Evolutionary conservation across 2,888 invertebrate species (phyloP).

Genomic region (Euclidia mi): DNA sequence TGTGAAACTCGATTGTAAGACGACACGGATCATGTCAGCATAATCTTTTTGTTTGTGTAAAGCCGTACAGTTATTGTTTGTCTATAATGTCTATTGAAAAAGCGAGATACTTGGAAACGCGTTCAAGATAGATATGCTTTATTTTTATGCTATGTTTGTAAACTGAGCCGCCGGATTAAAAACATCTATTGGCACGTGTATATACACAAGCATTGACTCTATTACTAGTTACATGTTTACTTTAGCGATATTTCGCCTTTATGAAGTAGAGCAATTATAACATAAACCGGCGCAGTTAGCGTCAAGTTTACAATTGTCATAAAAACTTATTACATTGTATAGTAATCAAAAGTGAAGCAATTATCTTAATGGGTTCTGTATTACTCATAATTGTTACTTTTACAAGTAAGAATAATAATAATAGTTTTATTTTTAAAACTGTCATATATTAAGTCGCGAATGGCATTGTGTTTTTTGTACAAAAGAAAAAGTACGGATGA

Average conservation of each 20-base stretch:
- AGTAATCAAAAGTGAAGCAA: conserved; percentile 32
- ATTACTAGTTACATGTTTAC: too few species aligned
- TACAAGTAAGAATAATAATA: neutral
- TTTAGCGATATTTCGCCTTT: neutral
- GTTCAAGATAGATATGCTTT: neutral
- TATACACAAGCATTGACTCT: too few species aligned
- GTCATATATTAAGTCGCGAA: conserved; percentile 8
- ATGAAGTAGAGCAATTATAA: conserved; percentile 20
- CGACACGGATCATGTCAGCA: conserved; percentile 19
- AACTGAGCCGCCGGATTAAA: neutral
- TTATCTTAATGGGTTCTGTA: conserved; percentile 24
- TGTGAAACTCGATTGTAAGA: conserved; percentile 21
- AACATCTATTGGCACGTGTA: neutral
- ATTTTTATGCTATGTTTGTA: conserved; percentile 34
- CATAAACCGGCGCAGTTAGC: conserved; percentile 16
- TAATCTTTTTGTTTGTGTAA: conserved; percentile 9
- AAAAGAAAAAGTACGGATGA: conserved; percentile 56
- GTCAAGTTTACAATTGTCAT: conserved; percentile 25
- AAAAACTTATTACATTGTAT: conserved; percentile 23
- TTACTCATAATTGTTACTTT: conserved; percentile 15
- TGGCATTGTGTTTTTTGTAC: conserved; percentile 8
- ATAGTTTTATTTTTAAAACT: conserved; percentile 7
- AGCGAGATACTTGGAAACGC: too few species aligned
- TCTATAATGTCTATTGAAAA: neutral
- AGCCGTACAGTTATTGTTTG: conserved; percentile 7